Base-by-base conservation (phyloP, 2,888 invertebrate genomes). In the Agriotes lineatus region DNA sequence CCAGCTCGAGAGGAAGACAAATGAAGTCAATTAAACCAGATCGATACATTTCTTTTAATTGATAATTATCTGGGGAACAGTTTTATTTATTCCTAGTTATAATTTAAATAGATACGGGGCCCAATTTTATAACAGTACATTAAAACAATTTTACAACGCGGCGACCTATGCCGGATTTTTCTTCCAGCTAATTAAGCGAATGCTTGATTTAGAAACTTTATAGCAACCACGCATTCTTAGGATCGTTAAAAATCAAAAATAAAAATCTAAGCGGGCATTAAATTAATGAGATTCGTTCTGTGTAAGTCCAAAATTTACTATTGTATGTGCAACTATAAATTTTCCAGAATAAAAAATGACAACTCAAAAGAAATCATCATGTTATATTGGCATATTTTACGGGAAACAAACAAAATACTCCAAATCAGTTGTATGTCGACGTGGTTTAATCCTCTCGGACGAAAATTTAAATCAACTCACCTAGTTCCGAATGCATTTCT, bases 1-100 rank as follows among this genome's bases (percentile, higher is more conserved):
- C 42, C 9, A 42, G 9, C 42, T 18, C 1, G 42, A 42, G 14
- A 42, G 6, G 42, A 42, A 42, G 42, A 42, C 42, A 22, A 45
- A 59, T 25, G 44, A 50, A 61, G 37, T 61, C 61, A 50, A 61
- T 61, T 61, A 61, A 60, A 52, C 61, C 39, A 52, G 50, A 50
- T 50, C 50, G 50, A 61, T 61, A 22, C 48, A 61, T 61, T 52
- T 61, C 48, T 37, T 52, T 39, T 50, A 61, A 61, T 61, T 61
- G 61, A 61, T 61, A 61, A 61, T 61, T 61, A 61, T 61, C 61
- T 61, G 19, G 20, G 33, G 42, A 61, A 48, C 30, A 19, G 18
- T 45, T 30, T 22, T 44, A 20, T 50, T 54, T 54, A n/a, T 12
- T 16, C 35, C 18, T 9, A n/a, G 10, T 45, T 25, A 48, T 48